Evolutionary conservation across 2,113 vertebrate species (phyloP).

Genomic region (Notarius lentiginosus): DNA sequence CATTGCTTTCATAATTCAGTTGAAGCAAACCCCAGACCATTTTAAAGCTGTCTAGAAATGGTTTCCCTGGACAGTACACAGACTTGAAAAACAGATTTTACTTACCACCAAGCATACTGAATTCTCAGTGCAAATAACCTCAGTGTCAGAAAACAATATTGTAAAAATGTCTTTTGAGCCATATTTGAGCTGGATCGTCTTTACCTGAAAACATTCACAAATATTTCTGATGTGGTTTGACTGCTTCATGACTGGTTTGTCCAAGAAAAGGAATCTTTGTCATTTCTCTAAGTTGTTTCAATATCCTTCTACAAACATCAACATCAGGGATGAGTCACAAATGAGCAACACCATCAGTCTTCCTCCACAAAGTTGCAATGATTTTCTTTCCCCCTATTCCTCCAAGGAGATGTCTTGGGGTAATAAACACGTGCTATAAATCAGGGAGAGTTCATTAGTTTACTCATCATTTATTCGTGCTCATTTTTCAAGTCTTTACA

Average conservation of each 20-base stretch:
- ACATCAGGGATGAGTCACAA: not conserved
- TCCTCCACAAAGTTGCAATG: not conserved
- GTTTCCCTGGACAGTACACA: not conserved
- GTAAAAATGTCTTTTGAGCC: not conserved
- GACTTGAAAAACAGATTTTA: not conserved
- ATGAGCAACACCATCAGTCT: conserved; percentile 3
- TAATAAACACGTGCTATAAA: conserved; percentile 20
- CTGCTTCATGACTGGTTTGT: not conserved
- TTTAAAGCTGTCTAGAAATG: not conserved
- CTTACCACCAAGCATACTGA: not conserved
- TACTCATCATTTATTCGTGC: conserved; percentile 9
- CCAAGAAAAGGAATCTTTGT: not conserved
- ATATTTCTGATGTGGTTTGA: not conserved
- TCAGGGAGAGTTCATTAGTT: conserved; percentile 24
- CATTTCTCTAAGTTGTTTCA: not conserved
- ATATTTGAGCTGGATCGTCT: not conserved
- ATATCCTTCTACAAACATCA: not conserved
- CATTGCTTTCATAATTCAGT: not conserved
- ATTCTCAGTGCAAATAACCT: not conserved
- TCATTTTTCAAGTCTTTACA: conserved; percentile 15
- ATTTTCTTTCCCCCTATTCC: not conserved
- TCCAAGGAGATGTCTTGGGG: not conserved
- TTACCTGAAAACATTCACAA: not conserved
- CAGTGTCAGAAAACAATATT: not conserved
- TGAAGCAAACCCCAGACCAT: not conserved